Base-by-base conservation (phyloP, 2,797 vertebrate genomes). In the Cuniculus paca region DNA sequence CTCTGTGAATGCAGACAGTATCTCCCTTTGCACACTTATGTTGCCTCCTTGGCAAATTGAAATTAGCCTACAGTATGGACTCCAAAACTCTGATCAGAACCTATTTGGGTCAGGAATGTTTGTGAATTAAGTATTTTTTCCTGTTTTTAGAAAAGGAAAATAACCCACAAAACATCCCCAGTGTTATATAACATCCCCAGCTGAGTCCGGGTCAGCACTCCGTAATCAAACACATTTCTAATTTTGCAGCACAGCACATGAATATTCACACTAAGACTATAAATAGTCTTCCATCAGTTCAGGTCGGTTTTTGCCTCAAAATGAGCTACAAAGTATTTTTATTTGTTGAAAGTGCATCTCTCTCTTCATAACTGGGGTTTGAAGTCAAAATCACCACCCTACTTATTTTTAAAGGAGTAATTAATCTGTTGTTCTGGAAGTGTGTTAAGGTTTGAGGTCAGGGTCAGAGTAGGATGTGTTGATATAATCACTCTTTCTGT, bases 271-370 rank as follows among this genome's bases (percentile, higher is more conserved):
- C 13, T 1, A 50, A 95, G 26, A 19, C 52, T 89, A 36, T 93
- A 92, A 80, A 95, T 91, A 94, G 68, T 58, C 26, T 79, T n/a
- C 3, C 79, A 81, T 88, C 39, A 61, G 74, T 54, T 70, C 61
- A 52, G 89, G 94, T 96, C 93, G 72, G 20, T 56, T 74, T 95
- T 52, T 75, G 91, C 79, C 78, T 95, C 81, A 86, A 56, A 61
- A 93, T 60, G 86, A 91, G 52, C 58, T 72, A 13, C 52, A 89
- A 19, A 75, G 8, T 45, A 65, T 94, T 92, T 92, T 89, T 54
- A 20, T 87, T 77, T 60, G 87, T 86, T 82, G 79, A 89, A 93
- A 85, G 45, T 36, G 19, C 42, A 24, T 80, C 42, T 89, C 77
- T 63, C 79, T 80, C n/a, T 17, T 34, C 20, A 4, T 82, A 91